These are phyloP conservation scores for Sinocyclocheilus anophthalmus DNA, from an alignment of 2,113 vertebrate species.

Conservation along the genomic window DNA sequence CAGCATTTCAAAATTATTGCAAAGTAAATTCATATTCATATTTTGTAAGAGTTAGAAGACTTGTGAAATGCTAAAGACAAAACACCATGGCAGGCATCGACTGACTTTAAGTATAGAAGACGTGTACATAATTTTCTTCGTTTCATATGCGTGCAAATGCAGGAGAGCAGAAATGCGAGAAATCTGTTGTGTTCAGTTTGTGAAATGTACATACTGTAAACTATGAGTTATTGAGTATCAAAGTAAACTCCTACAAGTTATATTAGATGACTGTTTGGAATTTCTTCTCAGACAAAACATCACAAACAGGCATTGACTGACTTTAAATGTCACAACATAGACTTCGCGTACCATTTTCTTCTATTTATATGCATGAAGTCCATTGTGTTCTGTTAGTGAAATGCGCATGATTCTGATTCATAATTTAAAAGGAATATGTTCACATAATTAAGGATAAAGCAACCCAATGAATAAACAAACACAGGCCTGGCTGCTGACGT, in stretches of 20 bases:
- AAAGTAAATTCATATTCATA: not conserved
- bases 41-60: not conserved
- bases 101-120: not conserved
- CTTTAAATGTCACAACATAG: slow-evolving; percentile 1
- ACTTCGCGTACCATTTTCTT: not conserved
- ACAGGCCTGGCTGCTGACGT: not conserved
- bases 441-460: not conserved
- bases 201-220: not conserved
- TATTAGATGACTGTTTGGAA: not conserved
- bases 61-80: not conserved
- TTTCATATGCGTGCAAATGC: not conserved
- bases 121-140: not conserved
- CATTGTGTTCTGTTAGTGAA: not conserved
- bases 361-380: not conserved
- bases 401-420: not conserved
- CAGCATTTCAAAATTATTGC: not conserved
- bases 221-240: not conserved
- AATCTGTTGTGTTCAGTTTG: not conserved
- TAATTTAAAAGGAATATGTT: not conserved
- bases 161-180: not conserved
- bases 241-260: not conserved
- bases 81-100: not conserved
- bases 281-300: not conserved
- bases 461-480: not conserved
- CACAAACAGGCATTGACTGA: not conserved